These are phyloP conservation scores for Ichneumoninae sp. DNA, from an alignment of 2,888 invertebrate species.

Conservation along the genomic window DNA sequence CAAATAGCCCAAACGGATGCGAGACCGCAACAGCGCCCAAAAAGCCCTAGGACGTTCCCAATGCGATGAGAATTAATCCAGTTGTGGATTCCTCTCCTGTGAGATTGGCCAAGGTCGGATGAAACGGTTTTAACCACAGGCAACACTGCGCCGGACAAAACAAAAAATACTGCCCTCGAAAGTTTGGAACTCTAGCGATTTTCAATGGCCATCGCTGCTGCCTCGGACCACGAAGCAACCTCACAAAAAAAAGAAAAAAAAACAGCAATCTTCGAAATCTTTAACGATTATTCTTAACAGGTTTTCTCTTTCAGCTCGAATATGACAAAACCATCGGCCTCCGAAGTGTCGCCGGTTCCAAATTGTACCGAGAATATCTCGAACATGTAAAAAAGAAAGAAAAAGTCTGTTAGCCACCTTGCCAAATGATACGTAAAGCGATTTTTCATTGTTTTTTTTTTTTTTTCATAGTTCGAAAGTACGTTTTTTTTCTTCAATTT, in stretches of 20 bases:
- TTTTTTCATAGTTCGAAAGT: neutral
- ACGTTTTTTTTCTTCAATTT: neutral
- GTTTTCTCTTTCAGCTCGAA: conserved; percentile 25
- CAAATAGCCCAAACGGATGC: conserved; percentile 35
- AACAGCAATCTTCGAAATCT: neutral
- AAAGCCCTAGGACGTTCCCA: conserved; percentile 14
- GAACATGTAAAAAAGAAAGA: conserved; percentile 2
- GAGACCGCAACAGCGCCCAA: conserved; percentile 7
- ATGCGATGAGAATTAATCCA: conserved; percentile 23
- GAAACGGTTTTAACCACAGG: neutral
- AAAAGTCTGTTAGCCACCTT: conserved; percentile 29
- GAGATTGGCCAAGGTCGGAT: conserved; percentile 32
- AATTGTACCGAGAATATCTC: neutral
- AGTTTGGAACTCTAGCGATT: neutral
- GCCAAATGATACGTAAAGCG: conserved; percentile 19
- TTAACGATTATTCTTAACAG: neutral
- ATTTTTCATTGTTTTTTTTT: neutral
- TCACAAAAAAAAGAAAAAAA: neutral
- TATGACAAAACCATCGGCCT: neutral
- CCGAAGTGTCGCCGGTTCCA: neutral
- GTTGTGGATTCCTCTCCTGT: conserved; percentile 3
- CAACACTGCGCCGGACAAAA: conserved; percentile 1
- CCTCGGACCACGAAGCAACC: conserved; percentile 2
- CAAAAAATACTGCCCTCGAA: neutral
- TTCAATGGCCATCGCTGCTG: conserved; percentile 13